phyloP scores from a whole-genome alignment of 2,888 invertebrate species.

The Neoitamus cyanurus region DNA sequence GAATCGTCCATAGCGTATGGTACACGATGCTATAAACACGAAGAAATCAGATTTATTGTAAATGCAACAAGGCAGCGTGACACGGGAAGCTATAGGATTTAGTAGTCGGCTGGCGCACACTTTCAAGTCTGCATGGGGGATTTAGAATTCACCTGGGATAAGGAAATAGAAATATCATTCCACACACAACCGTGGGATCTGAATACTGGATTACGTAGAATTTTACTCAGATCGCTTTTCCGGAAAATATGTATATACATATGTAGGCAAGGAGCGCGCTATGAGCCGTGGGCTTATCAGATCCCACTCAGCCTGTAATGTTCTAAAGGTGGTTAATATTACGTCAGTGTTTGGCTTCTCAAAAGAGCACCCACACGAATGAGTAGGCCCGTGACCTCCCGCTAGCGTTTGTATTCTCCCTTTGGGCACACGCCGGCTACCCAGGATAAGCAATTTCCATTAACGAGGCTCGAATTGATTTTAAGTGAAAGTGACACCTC shows the following conservation, averaged over 20 bases:
- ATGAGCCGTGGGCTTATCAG: background rate
- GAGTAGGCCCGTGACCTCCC: background rate
- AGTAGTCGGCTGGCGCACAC: background rate
- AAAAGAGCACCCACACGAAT: background rate
- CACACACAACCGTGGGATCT: background rate
- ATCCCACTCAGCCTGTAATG: background rate
- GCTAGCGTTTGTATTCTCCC: background rate
- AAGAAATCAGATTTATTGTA: background rate
- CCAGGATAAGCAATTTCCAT: background rate
- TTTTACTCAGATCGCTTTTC: background rate
- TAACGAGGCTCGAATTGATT: background rate
- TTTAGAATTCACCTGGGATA: background rate
- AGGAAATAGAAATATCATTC: background rate
- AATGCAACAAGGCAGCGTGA: background rate
- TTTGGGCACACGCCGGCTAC: background rate
- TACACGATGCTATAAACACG: background rate
- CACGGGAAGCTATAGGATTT: background rate
- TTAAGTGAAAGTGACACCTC: background rate
- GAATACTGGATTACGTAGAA: background rate
- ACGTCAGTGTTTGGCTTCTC: background rate
- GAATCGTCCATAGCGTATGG: background rate
- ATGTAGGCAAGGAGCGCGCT: background rate
- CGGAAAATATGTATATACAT: background rate
- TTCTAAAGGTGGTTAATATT: background rate
- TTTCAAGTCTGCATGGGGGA: background rate